Conservation (phyloP, 1,140 invertebrate genomes). For the Heterodera schachtii region DNA sequence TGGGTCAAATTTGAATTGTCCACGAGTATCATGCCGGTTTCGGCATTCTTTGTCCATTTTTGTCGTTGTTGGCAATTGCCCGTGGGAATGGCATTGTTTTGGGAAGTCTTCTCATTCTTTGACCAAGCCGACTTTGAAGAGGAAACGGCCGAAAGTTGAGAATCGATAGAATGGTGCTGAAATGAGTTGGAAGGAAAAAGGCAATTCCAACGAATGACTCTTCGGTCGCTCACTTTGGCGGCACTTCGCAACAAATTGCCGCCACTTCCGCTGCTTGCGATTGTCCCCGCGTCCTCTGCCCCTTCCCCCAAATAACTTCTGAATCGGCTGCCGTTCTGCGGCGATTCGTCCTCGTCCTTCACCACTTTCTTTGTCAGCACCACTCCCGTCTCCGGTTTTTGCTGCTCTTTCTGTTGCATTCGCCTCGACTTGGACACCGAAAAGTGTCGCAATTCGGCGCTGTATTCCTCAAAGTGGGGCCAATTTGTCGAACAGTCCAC, state of each 20-base stretch:
- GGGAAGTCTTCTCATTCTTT: background rate
- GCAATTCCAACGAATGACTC: too few relatives aligned
- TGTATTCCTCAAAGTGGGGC: conserved; percentile 62
- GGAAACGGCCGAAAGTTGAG: background rate
- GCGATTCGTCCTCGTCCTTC: conserved; percentile 37
- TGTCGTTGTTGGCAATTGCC: background rate
- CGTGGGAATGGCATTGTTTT: background rate
- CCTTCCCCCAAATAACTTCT: background rate
- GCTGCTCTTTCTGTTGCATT: conserved; percentile 4
- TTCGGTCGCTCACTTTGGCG: background rate
- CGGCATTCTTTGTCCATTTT: background rate
- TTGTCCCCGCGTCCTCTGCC: background rate
- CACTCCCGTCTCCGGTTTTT: conserved; percentile 39
- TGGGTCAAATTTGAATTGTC: background rate
- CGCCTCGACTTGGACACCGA: background rate
- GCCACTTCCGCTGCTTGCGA: background rate
- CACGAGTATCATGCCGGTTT: background rate
- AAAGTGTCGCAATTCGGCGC: conserved; percentile 58
- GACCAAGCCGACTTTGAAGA: conserved; percentile 4
- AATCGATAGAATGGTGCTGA: conserved; percentile 6
- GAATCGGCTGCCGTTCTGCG: background rate
- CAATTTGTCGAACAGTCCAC: conserved; percentile 48
- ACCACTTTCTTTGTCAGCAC: conserved; percentile 53
- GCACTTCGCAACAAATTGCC: background rate
- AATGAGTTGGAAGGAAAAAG: background rate